phyloP scores from a whole-genome alignment of 2,888 invertebrate species.

The Chrysolina haemoptera region DNA sequence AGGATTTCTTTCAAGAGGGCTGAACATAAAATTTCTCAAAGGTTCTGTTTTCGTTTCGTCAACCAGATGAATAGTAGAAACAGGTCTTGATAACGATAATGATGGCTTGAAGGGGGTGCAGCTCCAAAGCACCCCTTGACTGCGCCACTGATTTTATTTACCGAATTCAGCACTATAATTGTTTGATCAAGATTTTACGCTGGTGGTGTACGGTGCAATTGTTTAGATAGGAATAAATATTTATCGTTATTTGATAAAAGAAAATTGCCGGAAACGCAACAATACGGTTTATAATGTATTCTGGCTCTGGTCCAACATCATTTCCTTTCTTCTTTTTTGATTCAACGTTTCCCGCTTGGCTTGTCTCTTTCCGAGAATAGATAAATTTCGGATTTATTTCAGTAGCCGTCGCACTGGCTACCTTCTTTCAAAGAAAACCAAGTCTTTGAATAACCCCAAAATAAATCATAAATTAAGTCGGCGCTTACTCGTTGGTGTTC shows the following conservation, averaged over 20 bases:
- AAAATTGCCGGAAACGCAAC: background rate
- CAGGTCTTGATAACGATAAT: no score
- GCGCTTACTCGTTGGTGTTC: background rate
- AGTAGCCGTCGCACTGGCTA: background rate
- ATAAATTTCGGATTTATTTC: slow-evolving; percentile 10
- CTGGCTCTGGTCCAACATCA: background rate
- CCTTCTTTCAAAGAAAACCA: background rate
- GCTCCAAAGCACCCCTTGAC: no score
- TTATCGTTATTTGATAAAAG: background rate
- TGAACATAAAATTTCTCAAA: no score
- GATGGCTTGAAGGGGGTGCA: no score
- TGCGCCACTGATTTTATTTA: no score
- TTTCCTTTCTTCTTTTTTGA: background rate
- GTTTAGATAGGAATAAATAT: no score
- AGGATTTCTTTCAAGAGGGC: no score
- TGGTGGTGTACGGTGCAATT: no score
- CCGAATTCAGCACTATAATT: no score
- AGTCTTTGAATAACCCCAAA: background rate
- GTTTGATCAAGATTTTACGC: no score
- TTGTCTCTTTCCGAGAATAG: background rate
- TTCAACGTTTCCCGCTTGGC: background rate
- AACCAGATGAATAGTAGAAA: no score
- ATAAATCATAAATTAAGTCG: background rate
- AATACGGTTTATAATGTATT: background rate
- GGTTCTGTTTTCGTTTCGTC: no score